Evolutionary conservation across 2,888 invertebrate genomes (phyloP).

Genomic region (Troides oblongomaculatus): DNA sequence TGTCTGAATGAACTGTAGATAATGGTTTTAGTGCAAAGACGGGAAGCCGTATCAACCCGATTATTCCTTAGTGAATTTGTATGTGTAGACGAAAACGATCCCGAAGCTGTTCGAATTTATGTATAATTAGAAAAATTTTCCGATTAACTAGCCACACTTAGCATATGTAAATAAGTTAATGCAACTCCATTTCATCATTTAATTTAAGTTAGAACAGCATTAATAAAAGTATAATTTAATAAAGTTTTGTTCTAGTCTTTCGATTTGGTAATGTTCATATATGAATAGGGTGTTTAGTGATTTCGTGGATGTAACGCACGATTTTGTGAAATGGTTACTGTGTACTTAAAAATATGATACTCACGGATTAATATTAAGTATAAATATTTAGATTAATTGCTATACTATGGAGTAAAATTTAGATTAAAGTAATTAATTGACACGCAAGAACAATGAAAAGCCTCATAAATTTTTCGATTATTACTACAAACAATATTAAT

Average conservation of each 20-base stretch:
- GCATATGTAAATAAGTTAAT: slow-evolving; percentile 21
- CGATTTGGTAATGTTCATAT: slow-evolving; percentile 20
- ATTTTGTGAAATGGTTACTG: slow-evolving; percentile 4
- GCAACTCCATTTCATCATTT: slow-evolving; percentile 11
- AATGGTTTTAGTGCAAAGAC: slow-evolving; percentile 48
- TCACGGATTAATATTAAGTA: slow-evolving; percentile 15
- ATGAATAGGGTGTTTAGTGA: slow-evolving; percentile 16
- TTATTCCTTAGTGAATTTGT: slow-evolving; percentile 37
- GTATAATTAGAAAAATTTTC: slow-evolving; percentile 15
- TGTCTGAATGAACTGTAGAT: slow-evolving; percentile 32
- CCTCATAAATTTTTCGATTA: not conserved
- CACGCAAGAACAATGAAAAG: slow-evolving; percentile 16
- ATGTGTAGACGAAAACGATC: slow-evolving; percentile 17
- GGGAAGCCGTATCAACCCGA: slow-evolving; percentile 43
- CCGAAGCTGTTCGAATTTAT: slow-evolving; percentile 20
- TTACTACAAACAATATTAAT: too few relatives aligned
- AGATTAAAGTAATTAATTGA: slow-evolving; percentile 19
- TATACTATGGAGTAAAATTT: slow-evolving; percentile 11
- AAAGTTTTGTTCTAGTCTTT: slow-evolving; percentile 29
- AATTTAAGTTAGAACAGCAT: slow-evolving; percentile 21
- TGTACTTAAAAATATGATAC: slow-evolving; percentile 19
- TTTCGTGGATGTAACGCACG: not conserved
- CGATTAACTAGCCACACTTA: slow-evolving; percentile 10
- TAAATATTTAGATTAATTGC: slow-evolving; percentile 19
- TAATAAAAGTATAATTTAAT: slow-evolving; percentile 17